Conservation (phyloP, 1,140 invertebrate genomes). For the Drosophila takahashii region DNA sequence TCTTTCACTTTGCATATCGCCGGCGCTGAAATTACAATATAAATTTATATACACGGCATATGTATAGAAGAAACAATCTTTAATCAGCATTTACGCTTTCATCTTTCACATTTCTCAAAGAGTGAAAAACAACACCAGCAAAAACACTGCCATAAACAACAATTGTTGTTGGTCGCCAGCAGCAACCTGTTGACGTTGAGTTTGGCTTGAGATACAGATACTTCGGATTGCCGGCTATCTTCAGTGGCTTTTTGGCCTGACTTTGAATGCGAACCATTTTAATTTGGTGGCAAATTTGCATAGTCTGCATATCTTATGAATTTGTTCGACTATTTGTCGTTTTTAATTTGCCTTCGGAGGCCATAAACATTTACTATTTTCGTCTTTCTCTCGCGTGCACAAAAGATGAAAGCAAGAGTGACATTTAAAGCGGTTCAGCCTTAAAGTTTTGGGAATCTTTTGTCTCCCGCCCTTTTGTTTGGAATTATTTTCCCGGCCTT, state of each 20-base stretch:
- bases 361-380: slow-evolving; percentile 45
- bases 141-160: slow-evolving; percentile 48
- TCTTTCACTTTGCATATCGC: slow-evolving; percentile 69
- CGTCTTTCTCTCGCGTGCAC: slow-evolving; percentile 34
- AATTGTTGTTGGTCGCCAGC: slow-evolving; percentile 36
- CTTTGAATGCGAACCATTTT: slow-evolving; percentile 56
- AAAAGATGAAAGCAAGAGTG: slow-evolving; percentile 78
- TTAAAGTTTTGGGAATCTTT: slow-evolving; percentile 27
- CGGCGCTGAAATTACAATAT: slow-evolving; percentile 69
- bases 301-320: slow-evolving; percentile 67
- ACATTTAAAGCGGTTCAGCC: slow-evolving; percentile 54
- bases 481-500: slow-evolving; percentile 21
- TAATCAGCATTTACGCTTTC: slow-evolving; percentile 80
- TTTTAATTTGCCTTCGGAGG: slow-evolving; percentile 57
- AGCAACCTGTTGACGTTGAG: slow-evolving; percentile 48
- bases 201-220: slow-evolving; percentile 31
- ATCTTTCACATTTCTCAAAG: slow-evolving; percentile 78
- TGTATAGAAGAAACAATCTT: slow-evolving; percentile 72
- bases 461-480: slow-evolving; percentile 24
- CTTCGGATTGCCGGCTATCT: slow-evolving; percentile 18
- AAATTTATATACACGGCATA: slow-evolving; percentile 56
- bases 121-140: slow-evolving; percentile 60
- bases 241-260: slow-evolving; percentile 44
- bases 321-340: slow-evolving; percentile 68
- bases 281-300: slow-evolving; percentile 72